Conservation (phyloP, 2,888 invertebrate species). For the Carterocephalus palaemon region DNA sequence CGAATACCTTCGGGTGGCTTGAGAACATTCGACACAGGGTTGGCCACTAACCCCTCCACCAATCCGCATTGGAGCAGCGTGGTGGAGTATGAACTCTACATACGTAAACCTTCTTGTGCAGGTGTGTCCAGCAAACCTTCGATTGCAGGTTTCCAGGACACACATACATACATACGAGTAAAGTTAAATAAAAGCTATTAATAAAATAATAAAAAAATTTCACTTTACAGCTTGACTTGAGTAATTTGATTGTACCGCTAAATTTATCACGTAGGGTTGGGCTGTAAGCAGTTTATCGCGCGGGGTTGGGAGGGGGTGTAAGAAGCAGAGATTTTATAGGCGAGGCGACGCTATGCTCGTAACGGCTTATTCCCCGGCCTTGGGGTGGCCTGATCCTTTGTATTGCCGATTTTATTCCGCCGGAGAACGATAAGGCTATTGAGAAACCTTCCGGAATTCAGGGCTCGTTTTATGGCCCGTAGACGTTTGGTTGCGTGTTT, state of each 20-base stretch:
- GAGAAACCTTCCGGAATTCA: conserved; percentile 33
- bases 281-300: conserved; percentile 70
- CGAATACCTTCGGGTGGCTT: no score
- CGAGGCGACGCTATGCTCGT: conserved; percentile 72
- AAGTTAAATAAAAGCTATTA: no score
- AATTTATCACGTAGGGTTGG: conserved; percentile 72
- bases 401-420: conserved; percentile 68
- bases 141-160: no score
- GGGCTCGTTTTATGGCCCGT: conserved; percentile 6
- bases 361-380: conserved; percentile 77
- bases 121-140: no score
- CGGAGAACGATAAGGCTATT: conserved; percentile 55
- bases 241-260: conserved; percentile 39
- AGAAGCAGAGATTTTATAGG: conserved; percentile 79
- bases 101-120: no score
- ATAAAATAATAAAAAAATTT: background rate
- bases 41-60: no score
- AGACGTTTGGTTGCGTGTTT: background rate
- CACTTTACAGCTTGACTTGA: background rate
- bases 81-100: no score
- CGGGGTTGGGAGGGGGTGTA: conserved; percentile 53
- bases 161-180: no score
- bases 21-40: no score
- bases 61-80: no score
- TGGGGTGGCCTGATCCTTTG: conserved; percentile 57